These are phyloP conservation scores for Patella ulyssiponensis DNA, from an alignment of 2,888 invertebrate species.

Conservation along the genomic window DNA sequence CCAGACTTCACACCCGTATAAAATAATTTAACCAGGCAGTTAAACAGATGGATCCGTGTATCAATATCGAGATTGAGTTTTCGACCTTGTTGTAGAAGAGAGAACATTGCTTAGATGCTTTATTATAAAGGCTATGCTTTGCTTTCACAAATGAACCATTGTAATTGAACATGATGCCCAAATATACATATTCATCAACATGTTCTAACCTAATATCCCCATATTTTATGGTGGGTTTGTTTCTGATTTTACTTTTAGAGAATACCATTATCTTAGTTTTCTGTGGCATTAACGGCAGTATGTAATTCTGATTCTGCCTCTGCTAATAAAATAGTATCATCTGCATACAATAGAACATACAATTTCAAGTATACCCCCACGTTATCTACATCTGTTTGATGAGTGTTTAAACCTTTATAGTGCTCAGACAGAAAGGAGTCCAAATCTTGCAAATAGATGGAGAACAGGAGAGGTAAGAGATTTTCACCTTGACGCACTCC, in stretches of 20 bases:
- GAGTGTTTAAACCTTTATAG: too few relatives aligned
- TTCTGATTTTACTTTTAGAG: conserved; percentile 15
- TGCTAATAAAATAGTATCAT: too few relatives aligned
- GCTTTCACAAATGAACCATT: background rate
- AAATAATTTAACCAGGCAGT: background rate
- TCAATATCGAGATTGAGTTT: background rate
- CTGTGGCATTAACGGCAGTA: too few relatives aligned
- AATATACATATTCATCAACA: conserved; percentile 22
- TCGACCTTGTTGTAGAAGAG: background rate
- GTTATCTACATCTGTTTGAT: too few relatives aligned
- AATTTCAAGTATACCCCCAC: too few relatives aligned
- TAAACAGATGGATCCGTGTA: background rate
- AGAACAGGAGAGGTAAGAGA: background rate
- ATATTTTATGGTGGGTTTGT: conserved; percentile 14
- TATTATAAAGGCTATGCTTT: conserved; percentile 6
- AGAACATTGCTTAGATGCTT: conserved; percentile 8
- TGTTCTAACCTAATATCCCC: conserved; percentile 10
- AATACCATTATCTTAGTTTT: conserved; percentile 5
- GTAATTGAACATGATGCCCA: conserved; percentile 20
- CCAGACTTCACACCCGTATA: background rate
- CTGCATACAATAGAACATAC: too few relatives aligned
- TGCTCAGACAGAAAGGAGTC: too few relatives aligned
- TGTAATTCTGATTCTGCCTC: too few relatives aligned
- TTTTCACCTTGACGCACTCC: background rate
- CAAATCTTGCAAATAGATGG: background rate